Percentiles rank a stretch among this genome's conserved stretches.
Conservation (phyloP, 1,140 invertebrate species). For the Latrodectus geometricus region DNA sequence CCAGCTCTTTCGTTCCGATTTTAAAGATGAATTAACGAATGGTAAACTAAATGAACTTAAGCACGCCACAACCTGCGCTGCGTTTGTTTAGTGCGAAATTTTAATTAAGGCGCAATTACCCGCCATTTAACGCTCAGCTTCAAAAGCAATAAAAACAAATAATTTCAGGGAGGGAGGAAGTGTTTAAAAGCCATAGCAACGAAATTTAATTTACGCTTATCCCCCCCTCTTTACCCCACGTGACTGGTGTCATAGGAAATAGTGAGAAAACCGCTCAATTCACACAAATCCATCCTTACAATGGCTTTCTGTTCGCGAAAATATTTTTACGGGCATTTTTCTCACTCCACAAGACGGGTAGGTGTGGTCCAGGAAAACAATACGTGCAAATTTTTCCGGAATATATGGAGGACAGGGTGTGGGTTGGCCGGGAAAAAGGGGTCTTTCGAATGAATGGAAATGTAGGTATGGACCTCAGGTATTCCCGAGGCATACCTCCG, state of each 20-base stretch:
- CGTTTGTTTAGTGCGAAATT: neutral
- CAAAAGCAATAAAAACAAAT: neutral
- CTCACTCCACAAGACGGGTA: neutral
- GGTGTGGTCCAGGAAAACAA: neutral
- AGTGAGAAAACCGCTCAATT: neutral
- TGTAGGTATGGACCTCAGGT: conserved; percentile 20
- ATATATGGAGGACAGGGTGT: neutral
- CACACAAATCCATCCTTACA: neutral
- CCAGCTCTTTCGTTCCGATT: too few species aligned
- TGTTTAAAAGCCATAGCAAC: neutral
- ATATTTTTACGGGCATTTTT: conserved; percentile 12
- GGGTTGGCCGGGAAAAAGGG: neutral
- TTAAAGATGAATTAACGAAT: neutral
- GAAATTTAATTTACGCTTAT: conserved; percentile 17
- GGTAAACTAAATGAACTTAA: neutral
- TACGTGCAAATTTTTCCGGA: conserved; percentile 10
- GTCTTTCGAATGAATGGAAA: conserved; percentile 17
- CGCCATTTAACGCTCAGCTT: neutral
- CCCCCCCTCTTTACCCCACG: neutral
- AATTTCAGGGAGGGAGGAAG: neutral
- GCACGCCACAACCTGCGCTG: too few species aligned
- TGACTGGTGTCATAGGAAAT: neutral
- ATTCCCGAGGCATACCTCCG: conserved; percentile 35
- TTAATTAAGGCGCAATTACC: neutral
- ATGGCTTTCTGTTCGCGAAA: neutral